Conservation (phyloP, 2,797 vertebrate genomes). For the Phoebastria nigripes region DNA sequence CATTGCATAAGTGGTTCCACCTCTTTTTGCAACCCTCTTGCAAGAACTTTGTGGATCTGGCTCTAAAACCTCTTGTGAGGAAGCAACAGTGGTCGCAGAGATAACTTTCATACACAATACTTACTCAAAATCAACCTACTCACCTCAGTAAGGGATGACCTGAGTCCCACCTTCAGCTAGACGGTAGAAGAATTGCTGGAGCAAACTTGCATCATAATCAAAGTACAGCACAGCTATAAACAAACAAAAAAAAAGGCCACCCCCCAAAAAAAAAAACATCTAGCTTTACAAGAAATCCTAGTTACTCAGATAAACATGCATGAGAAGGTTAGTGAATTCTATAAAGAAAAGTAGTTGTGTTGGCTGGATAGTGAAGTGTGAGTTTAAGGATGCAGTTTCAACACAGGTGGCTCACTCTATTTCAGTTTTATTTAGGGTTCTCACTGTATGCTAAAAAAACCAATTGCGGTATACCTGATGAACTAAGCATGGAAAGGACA, state of each 20-base stretch:
- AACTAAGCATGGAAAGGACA: neutral
- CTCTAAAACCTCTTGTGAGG: neutral
- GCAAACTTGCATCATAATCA: neutral
- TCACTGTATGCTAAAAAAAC: neutral
- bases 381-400: neutral
- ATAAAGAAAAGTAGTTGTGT: neutral
- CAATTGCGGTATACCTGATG: fast-evolving
- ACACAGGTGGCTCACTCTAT: neutral
- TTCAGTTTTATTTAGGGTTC: neutral
- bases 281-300: neutral
- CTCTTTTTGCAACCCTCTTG: neutral
- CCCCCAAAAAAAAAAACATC: fast-evolving
- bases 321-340: neutral
- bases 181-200: neutral
- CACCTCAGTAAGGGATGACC: neutral
- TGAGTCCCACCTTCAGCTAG: neutral
- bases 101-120: neutral
- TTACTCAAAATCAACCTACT: neutral
- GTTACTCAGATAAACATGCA: neutral
- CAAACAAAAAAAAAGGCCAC: no score
- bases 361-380: neutral
- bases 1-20: neutral
- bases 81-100: neutral
- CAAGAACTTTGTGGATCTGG: neutral
- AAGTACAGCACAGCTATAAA: neutral